Base-by-base conservation (phyloP, 2,888 invertebrate species). In the Myopa testacea region DNA sequence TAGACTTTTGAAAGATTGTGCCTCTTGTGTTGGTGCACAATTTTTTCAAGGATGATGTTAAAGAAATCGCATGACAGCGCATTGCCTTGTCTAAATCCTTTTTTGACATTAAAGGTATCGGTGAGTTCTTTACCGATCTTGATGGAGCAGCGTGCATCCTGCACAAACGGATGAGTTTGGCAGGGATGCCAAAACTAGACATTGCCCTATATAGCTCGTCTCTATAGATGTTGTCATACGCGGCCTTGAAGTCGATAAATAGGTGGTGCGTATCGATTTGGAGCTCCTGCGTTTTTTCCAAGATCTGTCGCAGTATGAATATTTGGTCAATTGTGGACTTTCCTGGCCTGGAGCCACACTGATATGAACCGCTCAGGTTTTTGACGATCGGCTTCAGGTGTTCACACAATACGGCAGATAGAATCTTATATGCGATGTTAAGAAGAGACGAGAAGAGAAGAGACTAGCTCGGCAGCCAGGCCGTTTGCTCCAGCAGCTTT, bases 241-340 rank as follows among this genome's bases (percentile, higher is more conserved):
- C 80, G 7, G 81, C 79, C 50, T 78, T 80, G 37, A 78, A 80
- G 26, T 79, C 76, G 34, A 81, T 72, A 52, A 79, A 80, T 12
- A 79, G 74, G 50, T 81, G 80, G 50, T 62, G 45, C 0, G 60
- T 77, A 68, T 77, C 74, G 73, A 75, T 75, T 19, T 70, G 74
- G 12, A 50, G 62, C 50, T 70, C 70, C 7, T 62, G n/a, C 50
- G 69, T 69, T 38, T 78, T 75, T 19, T 74, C 70, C 78, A 78
- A 63, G 52, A 78, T 75, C 68, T 78, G 69, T 1, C 70, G 69
- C n/a, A 74, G 60, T 45, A 62, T 76, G 68, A 78, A 78, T 10
- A 76, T 75, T 70, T 75, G 65, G 8, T 65, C 65, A 0, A 68
- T 70, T 16, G 78, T 63, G 26, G 26, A 26, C 26, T 26, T 26